Conservation (phyloP, 2,113 vertebrate species). For the Dipodomys merriami region DNA sequence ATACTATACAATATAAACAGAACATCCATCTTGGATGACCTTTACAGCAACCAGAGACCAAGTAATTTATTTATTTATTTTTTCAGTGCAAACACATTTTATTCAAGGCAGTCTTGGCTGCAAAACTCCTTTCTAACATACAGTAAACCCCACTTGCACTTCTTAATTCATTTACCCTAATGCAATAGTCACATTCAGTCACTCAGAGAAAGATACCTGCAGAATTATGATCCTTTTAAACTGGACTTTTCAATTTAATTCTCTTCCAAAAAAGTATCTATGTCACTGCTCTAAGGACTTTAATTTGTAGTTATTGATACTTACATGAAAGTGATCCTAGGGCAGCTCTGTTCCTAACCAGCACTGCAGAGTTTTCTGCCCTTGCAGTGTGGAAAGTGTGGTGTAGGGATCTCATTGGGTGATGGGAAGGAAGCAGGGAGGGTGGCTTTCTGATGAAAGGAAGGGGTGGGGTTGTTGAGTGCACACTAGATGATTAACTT, state of each 20-base stretch:
- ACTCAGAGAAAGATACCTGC: constrained; percentile 89
- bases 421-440: background rate
- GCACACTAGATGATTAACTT: background rate
- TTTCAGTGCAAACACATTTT: constrained; percentile 96
- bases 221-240: constrained; percentile 88
- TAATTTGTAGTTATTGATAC: constrained; percentile 75
- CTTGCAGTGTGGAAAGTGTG: constrained; percentile 31
- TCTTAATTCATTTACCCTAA: constrained; percentile 89
- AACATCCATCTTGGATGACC: constrained; percentile 94
- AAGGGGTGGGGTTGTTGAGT: background rate
- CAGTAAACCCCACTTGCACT: constrained; percentile 91
- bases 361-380: background rate
- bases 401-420: constrained; percentile 1
- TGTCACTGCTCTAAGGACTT: constrained; percentile 84
- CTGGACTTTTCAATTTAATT: constrained; percentile 72
- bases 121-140: constrained; percentile 91
- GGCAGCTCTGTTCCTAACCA: constrained; percentile 61
- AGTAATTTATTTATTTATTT: constrained; percentile 85
- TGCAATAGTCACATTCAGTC: constrained; percentile 91
- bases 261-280: constrained; percentile 85
- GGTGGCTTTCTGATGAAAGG: background rate
- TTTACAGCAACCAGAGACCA: constrained; percentile 95
- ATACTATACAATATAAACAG: constrained; percentile 97
- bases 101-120: constrained; percentile 95
- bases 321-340: constrained; percentile 78